Evolutionary conservation across 2,797 vertebrate species (phyloP).

Genomic region (Anguilla marmorata): DNA sequence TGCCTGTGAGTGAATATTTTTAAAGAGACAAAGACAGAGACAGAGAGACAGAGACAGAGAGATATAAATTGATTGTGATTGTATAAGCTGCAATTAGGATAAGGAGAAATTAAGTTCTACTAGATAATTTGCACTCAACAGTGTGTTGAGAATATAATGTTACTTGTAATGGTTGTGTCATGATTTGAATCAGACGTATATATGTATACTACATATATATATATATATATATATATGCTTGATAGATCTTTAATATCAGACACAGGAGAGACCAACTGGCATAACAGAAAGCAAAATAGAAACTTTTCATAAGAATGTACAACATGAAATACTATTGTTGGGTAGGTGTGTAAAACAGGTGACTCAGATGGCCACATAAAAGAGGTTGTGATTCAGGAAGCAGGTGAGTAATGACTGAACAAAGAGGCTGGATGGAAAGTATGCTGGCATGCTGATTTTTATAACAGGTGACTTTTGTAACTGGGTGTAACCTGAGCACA

Average conservation of each 20-base stretch:
- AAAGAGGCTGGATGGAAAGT: constrained; percentile 47
- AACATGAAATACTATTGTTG: background rate
- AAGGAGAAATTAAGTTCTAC: no score
- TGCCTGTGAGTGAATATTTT: background rate
- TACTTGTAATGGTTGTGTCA: background rate
- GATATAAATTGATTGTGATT: background rate
- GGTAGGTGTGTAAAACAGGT: constrained; percentile 1
- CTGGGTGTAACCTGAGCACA: constrained; percentile 47
- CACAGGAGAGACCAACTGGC: background rate
- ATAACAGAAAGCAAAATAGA: background rate
- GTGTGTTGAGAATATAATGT: background rate
- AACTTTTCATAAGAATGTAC: no score
- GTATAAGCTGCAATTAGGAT: no score
- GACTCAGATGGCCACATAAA: background rate
- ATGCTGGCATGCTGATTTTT: constrained; percentile 47
- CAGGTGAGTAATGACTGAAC: constrained; percentile 18
- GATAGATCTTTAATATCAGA: background rate
- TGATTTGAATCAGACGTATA: background rate
- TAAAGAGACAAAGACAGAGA: background rate
- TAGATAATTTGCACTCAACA: background rate
- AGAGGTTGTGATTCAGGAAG: background rate
- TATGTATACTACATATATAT: background rate
- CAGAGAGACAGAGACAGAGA: background rate
- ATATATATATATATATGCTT: background rate
- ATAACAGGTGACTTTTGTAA: constrained; percentile 36